A percentile compares a stretch with the other conserved stretches of the same genome.
Evolutionary conservation across 2,113 vertebrate genomes (phyloP).

Genomic region (Canis aureus): DNA sequence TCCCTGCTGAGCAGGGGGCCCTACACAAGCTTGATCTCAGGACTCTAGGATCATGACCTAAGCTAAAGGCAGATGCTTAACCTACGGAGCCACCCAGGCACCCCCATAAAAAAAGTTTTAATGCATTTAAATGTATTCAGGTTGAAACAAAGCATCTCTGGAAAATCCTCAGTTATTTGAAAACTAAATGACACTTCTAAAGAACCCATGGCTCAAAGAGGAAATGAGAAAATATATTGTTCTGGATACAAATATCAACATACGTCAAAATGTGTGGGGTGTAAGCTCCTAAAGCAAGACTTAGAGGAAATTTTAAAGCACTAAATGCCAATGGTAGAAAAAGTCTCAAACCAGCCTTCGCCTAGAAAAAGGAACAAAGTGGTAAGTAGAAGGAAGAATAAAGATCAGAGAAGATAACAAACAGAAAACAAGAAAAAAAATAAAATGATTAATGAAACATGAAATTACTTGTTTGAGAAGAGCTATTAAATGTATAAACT

Average conservation of each 20-base stretch:
- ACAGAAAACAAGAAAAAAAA: not conserved
- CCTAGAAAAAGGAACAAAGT: constrained; percentile 11
- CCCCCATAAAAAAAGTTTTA: not conserved
- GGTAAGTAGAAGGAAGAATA: not conserved
- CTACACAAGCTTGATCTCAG: not conserved
- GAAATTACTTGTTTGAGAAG: not conserved
- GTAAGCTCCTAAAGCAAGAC: not conserved
- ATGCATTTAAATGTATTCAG: constrained; percentile 31
- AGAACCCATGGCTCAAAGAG: not conserved
- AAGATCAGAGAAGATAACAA: constrained; percentile 3
- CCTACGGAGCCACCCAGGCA: not conserved
- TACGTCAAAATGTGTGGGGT: not conserved
- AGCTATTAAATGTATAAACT: not conserved
- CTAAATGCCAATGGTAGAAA: not conserved
- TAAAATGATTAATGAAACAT: not conserved
- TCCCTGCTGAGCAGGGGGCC: not conserved
- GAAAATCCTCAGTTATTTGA: constrained; percentile 12
- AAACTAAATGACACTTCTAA: constrained; percentile 14
- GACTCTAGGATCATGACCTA: not conserved
- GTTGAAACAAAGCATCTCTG: not conserved
- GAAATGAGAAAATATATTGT: constrained; percentile 23
- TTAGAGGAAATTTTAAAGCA: not conserved
- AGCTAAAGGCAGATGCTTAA: not conserved
- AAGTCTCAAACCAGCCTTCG: constrained; percentile 2
- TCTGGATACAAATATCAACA: constrained; percentile 1